These are phyloP conservation scores for Smittia sp. DNA, from an alignment of 2,888 invertebrate species.

Conservation along the genomic window DNA sequence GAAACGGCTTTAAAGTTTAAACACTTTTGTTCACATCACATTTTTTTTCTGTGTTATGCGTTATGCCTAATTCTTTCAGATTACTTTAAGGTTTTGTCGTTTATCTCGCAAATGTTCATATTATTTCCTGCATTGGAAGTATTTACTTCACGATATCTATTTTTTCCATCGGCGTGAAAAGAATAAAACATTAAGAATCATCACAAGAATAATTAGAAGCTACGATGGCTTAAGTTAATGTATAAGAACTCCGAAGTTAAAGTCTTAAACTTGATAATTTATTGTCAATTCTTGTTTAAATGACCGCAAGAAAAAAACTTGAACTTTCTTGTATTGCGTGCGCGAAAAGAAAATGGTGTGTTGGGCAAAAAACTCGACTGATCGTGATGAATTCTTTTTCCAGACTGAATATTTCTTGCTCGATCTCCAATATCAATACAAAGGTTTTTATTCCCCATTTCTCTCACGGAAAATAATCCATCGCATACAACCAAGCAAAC, in stretches of 20 bases:
- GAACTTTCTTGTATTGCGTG: not conserved
- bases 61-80: not conserved
- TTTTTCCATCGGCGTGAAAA: not conserved
- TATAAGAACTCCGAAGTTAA: not conserved
- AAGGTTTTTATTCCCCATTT: not conserved
- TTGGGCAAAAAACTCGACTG: slow-evolving; percentile 15
- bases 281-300: slow-evolving; percentile 31
- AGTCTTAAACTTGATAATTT: slow-evolving; percentile 26
- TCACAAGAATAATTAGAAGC: not conserved
- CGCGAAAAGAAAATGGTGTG: not conserved
- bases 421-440: slow-evolving; percentile 17
- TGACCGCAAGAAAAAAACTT: not conserved
- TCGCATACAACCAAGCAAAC: not conserved
- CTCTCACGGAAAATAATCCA: not conserved
- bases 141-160: not conserved
- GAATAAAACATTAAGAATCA: slow-evolving; percentile 8
- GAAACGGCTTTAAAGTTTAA: not conserved
- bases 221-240: no score
- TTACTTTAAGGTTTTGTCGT: not conserved
- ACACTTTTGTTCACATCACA: not conserved
- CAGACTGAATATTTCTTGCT: slow-evolving; percentile 20
- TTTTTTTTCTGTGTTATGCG: not conserved
- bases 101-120: not conserved
- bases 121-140: slow-evolving; percentile 1
- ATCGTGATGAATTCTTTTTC: slow-evolving; percentile 24